phyloP scores from a whole-genome alignment of 2,888 invertebrate genomes.

The Aspidiotus rigidus region DNA sequence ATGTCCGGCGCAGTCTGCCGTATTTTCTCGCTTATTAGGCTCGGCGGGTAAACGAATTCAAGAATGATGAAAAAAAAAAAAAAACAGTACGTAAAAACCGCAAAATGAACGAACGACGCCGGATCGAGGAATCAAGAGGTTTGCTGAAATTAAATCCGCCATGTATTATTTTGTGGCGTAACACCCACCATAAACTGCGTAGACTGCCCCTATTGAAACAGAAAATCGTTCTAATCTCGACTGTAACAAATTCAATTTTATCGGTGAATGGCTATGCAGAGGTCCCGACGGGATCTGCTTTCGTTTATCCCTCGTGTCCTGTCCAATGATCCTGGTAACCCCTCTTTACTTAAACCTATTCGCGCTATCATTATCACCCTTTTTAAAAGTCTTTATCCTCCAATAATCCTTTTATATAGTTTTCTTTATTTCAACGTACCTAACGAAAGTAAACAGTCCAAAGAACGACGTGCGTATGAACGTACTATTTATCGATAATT shows the following conservation, averaged over 20 bases:
- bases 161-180: slow-evolving; percentile 21
- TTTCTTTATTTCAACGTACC: slow-evolving; percentile 2
- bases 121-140: slow-evolving; percentile 5
- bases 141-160: slow-evolving; percentile 18
- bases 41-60: too few relatives aligned
- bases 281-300: slow-evolving; percentile 31
- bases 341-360: slow-evolving; percentile 16
- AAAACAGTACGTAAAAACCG: too few relatives aligned
- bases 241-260: slow-evolving; percentile 33
- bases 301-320: slow-evolving; percentile 27
- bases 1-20: too few relatives aligned
- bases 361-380: slow-evolving; percentile 24
- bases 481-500: too few relatives aligned
- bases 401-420: slow-evolving; percentile 27
- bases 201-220: slow-evolving; percentile 8
- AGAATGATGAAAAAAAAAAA: too few relatives aligned
- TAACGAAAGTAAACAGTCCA: too few relatives aligned
- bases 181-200: slow-evolving; percentile 22
- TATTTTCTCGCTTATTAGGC: too few relatives aligned
- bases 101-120: too few relatives aligned
- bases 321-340: slow-evolving; percentile 27
- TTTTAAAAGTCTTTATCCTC: slow-evolving; percentile 28
- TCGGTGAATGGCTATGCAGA: slow-evolving; percentile 31
- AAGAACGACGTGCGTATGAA: too few relatives aligned
- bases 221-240: slow-evolving; percentile 25